Evolutionary conservation across 2,888 invertebrate genomes (phyloP).

Genomic region (Temnothorax unifasciatus): DNA sequence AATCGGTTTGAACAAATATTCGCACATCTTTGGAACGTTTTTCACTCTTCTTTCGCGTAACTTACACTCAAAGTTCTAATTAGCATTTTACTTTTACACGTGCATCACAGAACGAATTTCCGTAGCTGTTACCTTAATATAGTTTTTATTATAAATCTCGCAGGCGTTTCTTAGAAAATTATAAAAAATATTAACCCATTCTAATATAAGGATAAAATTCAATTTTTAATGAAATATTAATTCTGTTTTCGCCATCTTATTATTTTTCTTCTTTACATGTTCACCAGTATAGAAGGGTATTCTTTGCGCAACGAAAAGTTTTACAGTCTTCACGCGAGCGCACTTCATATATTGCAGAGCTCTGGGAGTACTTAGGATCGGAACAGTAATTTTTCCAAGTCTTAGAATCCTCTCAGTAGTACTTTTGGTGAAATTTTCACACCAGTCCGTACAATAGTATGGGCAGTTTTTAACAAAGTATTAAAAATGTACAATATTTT

Average conservation of each 20-base stretch:
- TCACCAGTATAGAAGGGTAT: conserved; percentile 25
- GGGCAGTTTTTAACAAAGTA: conserved; percentile 5
- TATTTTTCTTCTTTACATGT: not conserved
- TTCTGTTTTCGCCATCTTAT: conserved; percentile 16
- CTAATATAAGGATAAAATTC: not conserved
- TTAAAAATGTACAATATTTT: conserved; percentile 8
- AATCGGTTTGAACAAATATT: conserved; percentile 76
- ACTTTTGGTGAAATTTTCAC: conserved; percentile 24
- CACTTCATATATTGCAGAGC: conserved; percentile 68
- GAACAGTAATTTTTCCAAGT: conserved; percentile 61
- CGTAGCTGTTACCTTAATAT: not conserved
- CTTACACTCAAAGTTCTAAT: conserved; percentile 22
- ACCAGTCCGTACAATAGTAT: not conserved
- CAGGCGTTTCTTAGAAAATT: not conserved
- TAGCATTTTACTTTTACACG: not conserved
- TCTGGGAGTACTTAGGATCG: conserved; percentile 61
- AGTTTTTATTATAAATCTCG: not conserved
- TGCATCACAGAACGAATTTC: not conserved
- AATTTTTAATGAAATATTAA: conserved; percentile 4
- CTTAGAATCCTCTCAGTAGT: conserved; percentile 37
- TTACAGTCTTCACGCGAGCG: conserved; percentile 51
- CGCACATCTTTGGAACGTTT: conserved; percentile 59
- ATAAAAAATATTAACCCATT: not conserved
- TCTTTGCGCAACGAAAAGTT: conserved; percentile 51
- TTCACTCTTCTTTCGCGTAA: conserved; percentile 17